phyloP scores from a whole-genome alignment of 2,888 invertebrate species.

The Trichacis sp. region DNA sequence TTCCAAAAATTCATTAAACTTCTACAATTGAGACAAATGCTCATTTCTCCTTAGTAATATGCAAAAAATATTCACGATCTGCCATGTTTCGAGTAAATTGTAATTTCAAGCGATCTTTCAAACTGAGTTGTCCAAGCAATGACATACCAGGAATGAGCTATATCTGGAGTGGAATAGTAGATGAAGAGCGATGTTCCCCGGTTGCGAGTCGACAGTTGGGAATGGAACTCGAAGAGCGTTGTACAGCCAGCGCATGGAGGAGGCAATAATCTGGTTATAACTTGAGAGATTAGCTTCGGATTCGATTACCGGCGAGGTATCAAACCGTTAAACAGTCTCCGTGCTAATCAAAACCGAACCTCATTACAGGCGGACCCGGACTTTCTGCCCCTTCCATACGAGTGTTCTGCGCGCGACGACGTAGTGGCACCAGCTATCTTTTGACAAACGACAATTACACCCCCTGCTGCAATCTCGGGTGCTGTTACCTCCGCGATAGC shows the following conservation, averaged over 20 bases:
- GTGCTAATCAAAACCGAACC: slow-evolving; percentile 70
- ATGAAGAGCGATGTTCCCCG: slow-evolving; percentile 21
- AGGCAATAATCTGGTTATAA: slow-evolving; percentile 70
- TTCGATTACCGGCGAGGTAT: slow-evolving; percentile 70
- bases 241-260: slow-evolving; percentile 66
- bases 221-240: slow-evolving; percentile 51
- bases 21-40: too few relatives aligned
- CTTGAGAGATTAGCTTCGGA: slow-evolving; percentile 71
- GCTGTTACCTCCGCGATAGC: slow-evolving; percentile 31
- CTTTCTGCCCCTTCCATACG: slow-evolving; percentile 47
- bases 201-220: slow-evolving; percentile 53
- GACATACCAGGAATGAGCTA: slow-evolving; percentile 6
- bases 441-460: slow-evolving; percentile 42
- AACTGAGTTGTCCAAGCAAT: background rate
- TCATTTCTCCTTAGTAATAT: too few relatives aligned
- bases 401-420: slow-evolving; percentile 38
- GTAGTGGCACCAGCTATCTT: slow-evolving; percentile 38
- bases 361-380: slow-evolving; percentile 65
- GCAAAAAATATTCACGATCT: background rate
- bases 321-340: slow-evolving; percentile 70
- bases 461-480: slow-evolving; percentile 36
- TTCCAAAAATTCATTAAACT: too few relatives aligned
- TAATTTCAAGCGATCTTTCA: background rate
- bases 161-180: slow-evolving; percentile 19
- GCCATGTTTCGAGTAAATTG: too few relatives aligned